A percentile compares a stretch with the other conserved stretches of the same genome.
Evolutionary conservation across 2,113 vertebrate genomes (phyloP).

Genomic region (Cephalopterus ornatus): DNA sequence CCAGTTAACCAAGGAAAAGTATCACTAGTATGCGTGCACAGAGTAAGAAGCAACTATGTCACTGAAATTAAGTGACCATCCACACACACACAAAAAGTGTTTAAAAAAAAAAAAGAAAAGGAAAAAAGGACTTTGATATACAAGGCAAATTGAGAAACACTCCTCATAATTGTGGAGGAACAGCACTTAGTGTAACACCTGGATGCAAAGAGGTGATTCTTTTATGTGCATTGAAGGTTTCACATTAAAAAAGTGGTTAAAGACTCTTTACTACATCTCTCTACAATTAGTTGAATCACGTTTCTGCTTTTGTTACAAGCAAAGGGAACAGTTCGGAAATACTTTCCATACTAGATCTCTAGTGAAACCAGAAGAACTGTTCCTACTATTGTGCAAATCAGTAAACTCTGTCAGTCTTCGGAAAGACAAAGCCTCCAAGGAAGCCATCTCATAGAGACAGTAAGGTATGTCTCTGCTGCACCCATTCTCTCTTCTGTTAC

Average conservation of each 20-base stretch:
- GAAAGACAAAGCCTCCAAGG: not conserved
- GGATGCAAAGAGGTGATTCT: not conserved
- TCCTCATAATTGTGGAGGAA: not conserved
- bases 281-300: not conserved
- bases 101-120: not conserved
- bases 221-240: not conserved
- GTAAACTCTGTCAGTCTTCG: not conserved
- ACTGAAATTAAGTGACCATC: not conserved
- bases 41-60: not conserved
- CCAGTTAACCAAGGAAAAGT: not conserved
- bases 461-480: not conserved
- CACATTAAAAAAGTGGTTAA: not conserved
- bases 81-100: not conserved
- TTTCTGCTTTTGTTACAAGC: not conserved
- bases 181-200: not conserved
- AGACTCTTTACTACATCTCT: not conserved
- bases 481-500: not conserved
- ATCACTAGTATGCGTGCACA: not conserved
- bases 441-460: not conserved
- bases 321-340: not conserved
- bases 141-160: not conserved
- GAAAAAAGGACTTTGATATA: not conserved
- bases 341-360: not conserved
- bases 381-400: not conserved
- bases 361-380: not conserved